Conservation (phyloP, 2,113 vertebrate species). For the Ornithorhynchus anatinus region DNA sequence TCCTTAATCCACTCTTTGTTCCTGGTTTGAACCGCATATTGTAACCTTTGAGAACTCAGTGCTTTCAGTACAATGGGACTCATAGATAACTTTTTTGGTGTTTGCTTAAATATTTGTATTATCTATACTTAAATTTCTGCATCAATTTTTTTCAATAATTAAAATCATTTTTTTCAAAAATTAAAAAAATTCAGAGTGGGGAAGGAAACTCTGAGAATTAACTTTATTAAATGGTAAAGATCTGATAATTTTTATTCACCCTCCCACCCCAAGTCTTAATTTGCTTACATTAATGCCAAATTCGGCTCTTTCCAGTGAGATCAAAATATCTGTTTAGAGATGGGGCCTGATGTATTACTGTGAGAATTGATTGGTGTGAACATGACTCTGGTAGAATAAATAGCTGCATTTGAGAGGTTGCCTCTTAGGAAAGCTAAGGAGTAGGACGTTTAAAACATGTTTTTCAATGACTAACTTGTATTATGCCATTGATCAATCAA, state of each 20-base stretch:
- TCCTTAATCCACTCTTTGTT: slow-evolving; percentile 62
- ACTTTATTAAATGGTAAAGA: background rate
- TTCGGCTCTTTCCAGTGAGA: background rate
- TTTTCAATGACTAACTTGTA: too few species aligned
- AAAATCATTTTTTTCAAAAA: background rate
- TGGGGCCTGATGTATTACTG: too few species aligned
- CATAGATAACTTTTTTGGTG: slow-evolving; percentile 64
- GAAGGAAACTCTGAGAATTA: background rate
- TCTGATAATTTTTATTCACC: background rate
- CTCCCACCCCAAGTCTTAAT: background rate
- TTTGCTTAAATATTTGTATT: slow-evolving; percentile 61
- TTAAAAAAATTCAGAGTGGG: background rate
- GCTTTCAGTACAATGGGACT: slow-evolving; percentile 63
- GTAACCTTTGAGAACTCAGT: slow-evolving; percentile 60
- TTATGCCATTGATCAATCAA: too few species aligned
- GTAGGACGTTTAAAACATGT: too few species aligned
- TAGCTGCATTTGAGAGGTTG: too few species aligned
- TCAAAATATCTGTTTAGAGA: background rate
- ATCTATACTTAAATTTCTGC: slow-evolving; percentile 39
- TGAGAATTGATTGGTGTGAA: too few species aligned
- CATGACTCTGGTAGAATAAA: too few species aligned
- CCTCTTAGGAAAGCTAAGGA: too few species aligned
- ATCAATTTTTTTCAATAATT: slow-evolving; percentile 37
- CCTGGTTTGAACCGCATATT: slow-evolving; percentile 63
- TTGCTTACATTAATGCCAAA: background rate